Percentiles rank a stretch among this genome's conserved stretches.
phyloP scores from a whole-genome alignment of 2,888 invertebrate genomes.

The Tetanocera ferruginea region DNA sequence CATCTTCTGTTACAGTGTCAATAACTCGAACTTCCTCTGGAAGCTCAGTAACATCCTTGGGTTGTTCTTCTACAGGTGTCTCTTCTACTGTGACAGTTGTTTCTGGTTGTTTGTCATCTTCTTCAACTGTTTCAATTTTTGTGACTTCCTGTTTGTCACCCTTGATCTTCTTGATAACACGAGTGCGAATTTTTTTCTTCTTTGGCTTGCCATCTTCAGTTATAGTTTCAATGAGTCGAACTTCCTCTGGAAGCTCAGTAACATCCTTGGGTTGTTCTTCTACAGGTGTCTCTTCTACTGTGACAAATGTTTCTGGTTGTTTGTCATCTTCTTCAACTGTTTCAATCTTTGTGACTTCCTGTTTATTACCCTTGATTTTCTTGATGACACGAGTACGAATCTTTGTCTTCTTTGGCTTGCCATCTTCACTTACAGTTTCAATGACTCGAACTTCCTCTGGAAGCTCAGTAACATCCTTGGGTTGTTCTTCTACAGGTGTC shows the following conservation, averaged over 20 bases:
- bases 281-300: constrained; percentile 49
- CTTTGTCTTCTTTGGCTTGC: constrained; percentile 51
- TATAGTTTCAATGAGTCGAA: constrained; percentile 50
- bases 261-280: constrained; percentile 47
- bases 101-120: constrained; percentile 47
- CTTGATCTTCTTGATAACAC: constrained; percentile 56
- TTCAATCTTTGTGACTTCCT: constrained; percentile 56
- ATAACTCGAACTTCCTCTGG: constrained; percentile 44
- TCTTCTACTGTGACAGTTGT: constrained; percentile 46
- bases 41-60: constrained; percentile 35
- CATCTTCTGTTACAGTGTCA: constrained; percentile 43
- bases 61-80: constrained; percentile 38
- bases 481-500: constrained; percentile 41
- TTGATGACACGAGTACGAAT: constrained; percentile 55
- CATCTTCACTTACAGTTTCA: constrained; percentile 51
- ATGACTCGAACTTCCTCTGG: constrained; percentile 47
- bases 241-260: constrained; percentile 53
- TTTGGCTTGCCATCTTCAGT: constrained; percentile 51
- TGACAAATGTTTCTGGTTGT: constrained; percentile 50
- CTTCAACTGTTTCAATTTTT: constrained; percentile 53
- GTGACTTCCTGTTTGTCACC: constrained; percentile 56
- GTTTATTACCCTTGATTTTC: constrained; percentile 55
- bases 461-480: constrained; percentile 44
- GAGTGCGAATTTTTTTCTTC: constrained; percentile 54
- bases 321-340: constrained; percentile 56